Percentiles rank a stretch among this genome's conserved stretches.
Evolutionary conservation across 92 coral and sea anemone genomes (phyloP).

Genomic region (Actinostola sp.): DNA sequence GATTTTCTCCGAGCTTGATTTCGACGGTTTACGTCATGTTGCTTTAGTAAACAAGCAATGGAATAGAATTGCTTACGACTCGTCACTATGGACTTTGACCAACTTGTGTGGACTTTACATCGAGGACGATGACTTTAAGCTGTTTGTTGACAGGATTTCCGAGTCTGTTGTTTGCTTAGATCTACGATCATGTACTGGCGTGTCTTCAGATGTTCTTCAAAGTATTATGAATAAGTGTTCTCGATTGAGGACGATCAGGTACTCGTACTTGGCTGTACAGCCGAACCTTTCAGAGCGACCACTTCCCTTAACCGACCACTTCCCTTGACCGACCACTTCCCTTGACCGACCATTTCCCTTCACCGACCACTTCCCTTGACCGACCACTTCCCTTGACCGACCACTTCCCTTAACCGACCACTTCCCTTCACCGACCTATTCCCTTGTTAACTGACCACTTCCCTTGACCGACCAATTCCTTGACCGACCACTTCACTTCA

Average conservation of each 20-base stretch:
- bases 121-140: slow-evolving; percentile 13
- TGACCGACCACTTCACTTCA: no score
- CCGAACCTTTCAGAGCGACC: no score
- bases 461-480: no score
- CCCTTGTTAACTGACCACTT: no score
- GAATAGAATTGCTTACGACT: slow-evolving; percentile 63
- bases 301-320: no score
- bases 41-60: slow-evolving; percentile 63
- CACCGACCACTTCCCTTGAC: no score
- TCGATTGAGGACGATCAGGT: slow-evolving; percentile 63
- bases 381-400: no score
- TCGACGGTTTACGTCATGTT: slow-evolving; percentile 40
- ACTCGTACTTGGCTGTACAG: no score
- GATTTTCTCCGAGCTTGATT: slow-evolving; percentile 45
- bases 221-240: slow-evolving; percentile 51
- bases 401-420: no score
- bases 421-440: no score
- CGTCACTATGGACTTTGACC: slow-evolving; percentile 60
- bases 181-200: slow-evolving; percentile 51
- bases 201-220: slow-evolving; percentile 30
- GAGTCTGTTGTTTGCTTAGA: slow-evolving; percentile 39
- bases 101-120: slow-evolving; percentile 63
- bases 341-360: no score
- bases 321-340: no score
- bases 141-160: slow-evolving; percentile 56